Conservation (phyloP, 2,888 invertebrate genomes). For the Neoitamus cyanurus region DNA sequence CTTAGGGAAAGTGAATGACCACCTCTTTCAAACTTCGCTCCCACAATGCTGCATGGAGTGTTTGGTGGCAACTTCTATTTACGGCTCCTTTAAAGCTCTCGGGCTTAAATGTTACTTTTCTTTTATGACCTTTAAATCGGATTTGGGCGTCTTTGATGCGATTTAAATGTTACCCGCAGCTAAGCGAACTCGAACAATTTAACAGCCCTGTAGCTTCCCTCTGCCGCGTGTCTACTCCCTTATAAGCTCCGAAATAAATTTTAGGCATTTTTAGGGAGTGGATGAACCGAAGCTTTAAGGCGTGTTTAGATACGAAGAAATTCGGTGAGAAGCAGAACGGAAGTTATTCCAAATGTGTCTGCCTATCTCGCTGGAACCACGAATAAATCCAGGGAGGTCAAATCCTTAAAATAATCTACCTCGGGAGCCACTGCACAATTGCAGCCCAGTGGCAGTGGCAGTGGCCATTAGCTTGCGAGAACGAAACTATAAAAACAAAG, state of each 20-base stretch:
- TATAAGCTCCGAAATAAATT: not conserved
- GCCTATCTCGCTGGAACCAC: not conserved
- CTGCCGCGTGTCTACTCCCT: not conserved
- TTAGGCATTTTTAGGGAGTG: not conserved
- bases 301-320: not conserved
- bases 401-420: not conserved
- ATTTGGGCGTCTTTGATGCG: not conserved
- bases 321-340: not conserved
- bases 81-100: not conserved
- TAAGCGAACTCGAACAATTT: not conserved
- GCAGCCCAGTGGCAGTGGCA: not conserved
- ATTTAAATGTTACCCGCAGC: not conserved
- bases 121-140: conserved; percentile 1
- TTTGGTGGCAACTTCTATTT: not conserved
- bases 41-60: not conserved
- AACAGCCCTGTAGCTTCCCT: not conserved
- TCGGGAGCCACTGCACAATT: not conserved
- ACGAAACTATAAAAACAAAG: not conserved
- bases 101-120: not conserved
- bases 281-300: not conserved
- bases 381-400: not conserved
- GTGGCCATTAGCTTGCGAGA: not conserved
- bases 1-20: conserved; percentile 1
- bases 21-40: not conserved
- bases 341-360: not conserved